A percentile compares a stretch with the other conserved stretches of the same genome.
These are phyloP conservation scores for Gallinago jamesoni DNA, from an alignment of 2,113 vertebrate genomes.

Conservation along the genomic window DNA sequence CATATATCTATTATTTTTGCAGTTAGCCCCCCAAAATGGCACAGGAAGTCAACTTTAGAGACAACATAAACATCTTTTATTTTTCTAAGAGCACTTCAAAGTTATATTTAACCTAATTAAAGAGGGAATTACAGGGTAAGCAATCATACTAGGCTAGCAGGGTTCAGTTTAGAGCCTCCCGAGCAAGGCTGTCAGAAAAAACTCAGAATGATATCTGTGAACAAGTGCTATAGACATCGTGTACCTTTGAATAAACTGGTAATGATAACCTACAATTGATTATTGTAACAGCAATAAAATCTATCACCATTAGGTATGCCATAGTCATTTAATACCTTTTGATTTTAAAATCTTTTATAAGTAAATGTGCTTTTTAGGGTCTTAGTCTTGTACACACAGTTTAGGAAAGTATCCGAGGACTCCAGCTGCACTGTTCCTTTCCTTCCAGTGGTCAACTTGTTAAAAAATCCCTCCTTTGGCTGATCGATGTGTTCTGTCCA, in stretches of 20 bases:
- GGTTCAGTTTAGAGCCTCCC: background rate
- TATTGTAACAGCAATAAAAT: background rate
- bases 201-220: background rate
- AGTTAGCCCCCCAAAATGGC: background rate
- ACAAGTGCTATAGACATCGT: background rate
- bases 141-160: background rate
- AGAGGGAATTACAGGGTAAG: background rate
- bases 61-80: background rate
- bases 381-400: background rate
- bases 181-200: background rate
- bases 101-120: constrained; percentile 23
- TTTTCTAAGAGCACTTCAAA: constrained; percentile 37
- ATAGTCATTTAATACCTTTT: background rate
- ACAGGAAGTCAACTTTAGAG: background rate
- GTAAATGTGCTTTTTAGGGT: background rate
- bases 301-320: background rate
- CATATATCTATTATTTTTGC: background rate
- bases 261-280: background rate
- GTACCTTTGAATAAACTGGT: background rate
- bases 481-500: accelerated
- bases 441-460: background rate
- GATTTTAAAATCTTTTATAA: background rate
- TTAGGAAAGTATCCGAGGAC: background rate
- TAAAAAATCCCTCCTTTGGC: background rate
- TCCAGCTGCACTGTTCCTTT: background rate